Evolutionary conservation across 2,797 vertebrate species (phyloP).

Genomic region (Alfaro cultratus): DNA sequence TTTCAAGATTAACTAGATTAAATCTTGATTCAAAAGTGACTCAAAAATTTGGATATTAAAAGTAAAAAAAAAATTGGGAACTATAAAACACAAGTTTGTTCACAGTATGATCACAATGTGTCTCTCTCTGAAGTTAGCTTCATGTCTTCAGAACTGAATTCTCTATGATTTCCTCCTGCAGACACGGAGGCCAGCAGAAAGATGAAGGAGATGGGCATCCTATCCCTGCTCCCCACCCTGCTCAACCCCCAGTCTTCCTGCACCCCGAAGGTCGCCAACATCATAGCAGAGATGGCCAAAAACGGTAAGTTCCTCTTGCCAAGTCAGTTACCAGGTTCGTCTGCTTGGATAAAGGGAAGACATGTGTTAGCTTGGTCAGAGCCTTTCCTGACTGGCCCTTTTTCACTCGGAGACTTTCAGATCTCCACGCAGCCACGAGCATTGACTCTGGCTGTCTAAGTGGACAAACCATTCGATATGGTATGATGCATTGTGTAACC

Average conservation of each 20-base stretch:
- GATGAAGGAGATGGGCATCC: conserved; percentile 91
- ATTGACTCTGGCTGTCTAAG: no score
- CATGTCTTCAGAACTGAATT: background rate
- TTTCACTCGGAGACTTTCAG: background rate
- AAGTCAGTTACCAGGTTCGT: background rate
- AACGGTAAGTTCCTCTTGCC: conserved; percentile 87
- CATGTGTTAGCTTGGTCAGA: background rate
- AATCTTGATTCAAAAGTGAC: background rate
- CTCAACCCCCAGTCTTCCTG: conserved; percentile 89
- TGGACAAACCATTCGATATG: no score
- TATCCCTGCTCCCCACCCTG: conserved; percentile 87
- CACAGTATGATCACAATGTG: background rate
- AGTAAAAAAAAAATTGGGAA: background rate
- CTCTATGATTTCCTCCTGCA: conserved; percentile 58
- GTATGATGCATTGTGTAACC: no score
- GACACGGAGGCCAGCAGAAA: conserved; percentile 94
- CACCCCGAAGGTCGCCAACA: conserved; percentile 95
- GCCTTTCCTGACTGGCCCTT: background rate
- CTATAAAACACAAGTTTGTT: background rate
- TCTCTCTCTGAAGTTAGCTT: background rate
- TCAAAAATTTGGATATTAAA: background rate
- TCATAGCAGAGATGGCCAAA: conserved; percentile 98
- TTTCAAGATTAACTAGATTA: background rate
- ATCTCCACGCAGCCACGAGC: no score
- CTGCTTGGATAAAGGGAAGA: background rate